These are phyloP conservation scores for Stigmatopora argus DNA, from an alignment of 2,113 vertebrate species.

Conservation along the genomic window DNA sequence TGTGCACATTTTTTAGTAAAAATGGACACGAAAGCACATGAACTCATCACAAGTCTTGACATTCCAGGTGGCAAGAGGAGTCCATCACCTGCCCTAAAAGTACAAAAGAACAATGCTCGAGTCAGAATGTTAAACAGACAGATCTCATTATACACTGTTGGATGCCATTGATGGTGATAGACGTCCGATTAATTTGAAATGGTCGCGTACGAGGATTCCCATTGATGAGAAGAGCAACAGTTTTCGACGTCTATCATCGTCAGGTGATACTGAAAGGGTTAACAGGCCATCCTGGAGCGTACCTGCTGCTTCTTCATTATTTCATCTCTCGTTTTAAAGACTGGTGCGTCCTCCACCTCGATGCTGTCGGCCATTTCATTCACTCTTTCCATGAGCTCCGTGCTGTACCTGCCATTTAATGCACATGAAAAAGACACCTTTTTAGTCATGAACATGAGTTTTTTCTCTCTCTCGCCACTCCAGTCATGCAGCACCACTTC, in stretches of 20 bases:
- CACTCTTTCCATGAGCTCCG: constrained; percentile 78
- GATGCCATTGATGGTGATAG: too few species aligned
- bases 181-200: too few species aligned
- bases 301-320: constrained; percentile 76
- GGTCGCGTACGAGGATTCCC: too few species aligned
- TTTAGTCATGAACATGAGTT: too few species aligned
- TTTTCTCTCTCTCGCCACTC: too few species aligned
- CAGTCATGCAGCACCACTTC: too few species aligned
- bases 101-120: not conserved
- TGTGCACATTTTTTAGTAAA: not conserved
- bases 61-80: not conserved
- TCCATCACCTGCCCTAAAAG: constrained; percentile 41
- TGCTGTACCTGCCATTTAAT: constrained; percentile 68
- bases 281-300: not conserved
- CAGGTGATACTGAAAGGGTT: too few species aligned
- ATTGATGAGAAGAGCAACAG: too few species aligned
- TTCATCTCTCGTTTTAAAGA: constrained; percentile 82
- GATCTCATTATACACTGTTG: too few species aligned
- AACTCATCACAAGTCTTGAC: not conserved
- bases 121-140: not conserved
- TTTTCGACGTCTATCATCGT: too few species aligned
- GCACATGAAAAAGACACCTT: too few species aligned
- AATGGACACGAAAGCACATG: not conserved
- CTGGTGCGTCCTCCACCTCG: constrained; percentile 77
- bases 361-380: constrained; percentile 83